Evolutionary conservation across 2,888 invertebrate genomes (phyloP), one percentile per base, ranked within the genome.

Genomic region (Leucoma salicis): DNA sequence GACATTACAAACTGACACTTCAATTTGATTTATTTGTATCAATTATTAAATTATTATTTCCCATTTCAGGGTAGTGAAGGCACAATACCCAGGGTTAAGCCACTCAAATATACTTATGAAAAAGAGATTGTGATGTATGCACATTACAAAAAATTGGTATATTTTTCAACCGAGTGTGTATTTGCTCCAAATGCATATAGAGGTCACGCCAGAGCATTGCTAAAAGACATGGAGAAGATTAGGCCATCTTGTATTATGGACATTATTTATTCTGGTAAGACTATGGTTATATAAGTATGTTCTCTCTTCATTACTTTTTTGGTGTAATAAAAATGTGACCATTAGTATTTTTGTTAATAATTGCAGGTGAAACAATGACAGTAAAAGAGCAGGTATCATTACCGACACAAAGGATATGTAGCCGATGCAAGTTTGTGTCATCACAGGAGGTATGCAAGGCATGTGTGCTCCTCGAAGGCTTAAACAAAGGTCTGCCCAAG

Each of bases 61-160:
- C 6, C 29, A 70, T 82, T 90, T 46, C 69, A 94, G 94, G 93
- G 94, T 53, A 91, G 92, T 63, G 95, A 95, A 68, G 96, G 95
- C 50, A 91, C 95, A 7, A 95, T 99, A 66, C 96, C 97, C 1
- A 91, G 99, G 61, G 97, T 97, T 12, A 99, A 99, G 73, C 99
- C 99, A 0, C 92, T 99, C 28, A 99, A 99, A 75, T 99, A 99
- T 75, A 94, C 97, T 0, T 99, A 99, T 78, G 99, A 99, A 78
- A 99, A 99, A 73, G 99, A 99, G 90, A 99, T 99, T 71, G 99
- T 99, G 0, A 97, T 99, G 97, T 99, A 99, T 86, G 99, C 99
- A 0, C 97, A 99, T 76, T 99, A 96, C 77, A 97, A 97, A 75
- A 96, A 96, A 70, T 86, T 99, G 16, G 94, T 99, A 6, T 99